Evolutionary conservation across 1,140 invertebrate genomes (phyloP).

Genomic region (Drosophila malerkotliana): DNA sequence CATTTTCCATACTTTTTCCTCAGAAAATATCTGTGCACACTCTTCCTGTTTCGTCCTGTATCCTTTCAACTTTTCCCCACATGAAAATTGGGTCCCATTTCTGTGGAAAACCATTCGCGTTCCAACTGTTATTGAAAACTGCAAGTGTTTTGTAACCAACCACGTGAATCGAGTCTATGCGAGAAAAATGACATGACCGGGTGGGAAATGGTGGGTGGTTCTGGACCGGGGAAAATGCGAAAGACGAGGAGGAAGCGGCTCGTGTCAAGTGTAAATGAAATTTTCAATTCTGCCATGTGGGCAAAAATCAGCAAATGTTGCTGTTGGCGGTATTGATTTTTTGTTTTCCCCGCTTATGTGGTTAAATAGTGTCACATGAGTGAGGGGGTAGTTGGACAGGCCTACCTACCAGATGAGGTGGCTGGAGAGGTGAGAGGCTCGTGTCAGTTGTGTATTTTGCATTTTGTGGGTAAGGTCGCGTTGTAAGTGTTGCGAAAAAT

Average conservation of each 20-base stretch:
- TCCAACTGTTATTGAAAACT: slow-evolving; percentile 40
- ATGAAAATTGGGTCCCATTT: slow-evolving; percentile 36
- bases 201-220: slow-evolving; percentile 16
- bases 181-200: slow-evolving; percentile 32
- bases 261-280: slow-evolving; percentile 77
- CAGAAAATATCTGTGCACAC: background rate
- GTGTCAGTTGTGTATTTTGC: slow-evolving; percentile 20
- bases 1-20: background rate
- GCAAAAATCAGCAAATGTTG: slow-evolving; percentile 59
- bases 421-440: background rate
- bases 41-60: background rate
- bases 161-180: slow-evolving; percentile 35
- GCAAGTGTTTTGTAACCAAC: slow-evolving; percentile 48
- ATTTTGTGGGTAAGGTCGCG: slow-evolving; percentile 59
- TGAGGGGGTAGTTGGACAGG: background rate
- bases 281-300: slow-evolving; percentile 68
- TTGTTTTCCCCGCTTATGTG: slow-evolving; percentile 36
- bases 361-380: slow-evolving; percentile 47
- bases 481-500: slow-evolving; percentile 54
- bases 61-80: slow-evolving; percentile 11
- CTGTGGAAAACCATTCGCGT: slow-evolving; percentile 22
- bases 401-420: background rate
- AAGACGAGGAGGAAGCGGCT: slow-evolving; percentile 6
- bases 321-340: slow-evolving; percentile 68
- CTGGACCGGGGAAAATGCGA: background rate